A percentile compares a stretch with the other conserved stretches of the same genome.
phyloP scores from a whole-genome alignment of 2,888 invertebrate genomes.

The Agrochola lota region DNA sequence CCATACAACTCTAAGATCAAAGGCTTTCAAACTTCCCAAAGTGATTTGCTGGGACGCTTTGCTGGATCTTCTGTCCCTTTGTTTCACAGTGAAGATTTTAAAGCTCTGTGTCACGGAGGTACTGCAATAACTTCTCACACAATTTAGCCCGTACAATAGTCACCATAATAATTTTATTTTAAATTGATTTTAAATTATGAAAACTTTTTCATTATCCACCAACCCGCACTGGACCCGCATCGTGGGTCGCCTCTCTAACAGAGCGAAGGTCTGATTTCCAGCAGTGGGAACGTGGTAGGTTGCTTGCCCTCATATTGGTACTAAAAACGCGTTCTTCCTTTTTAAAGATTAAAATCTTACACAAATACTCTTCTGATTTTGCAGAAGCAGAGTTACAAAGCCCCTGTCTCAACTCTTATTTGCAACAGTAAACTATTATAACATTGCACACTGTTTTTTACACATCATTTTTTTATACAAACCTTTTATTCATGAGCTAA shows the following conservation, averaged over 20 bases:
- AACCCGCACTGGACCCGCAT: too few relatives aligned
- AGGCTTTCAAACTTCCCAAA: conserved; percentile 34
- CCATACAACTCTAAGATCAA: conserved; percentile 40
- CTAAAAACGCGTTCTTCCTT: background rate
- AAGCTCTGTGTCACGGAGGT: background rate
- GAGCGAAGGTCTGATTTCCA: too few relatives aligned
- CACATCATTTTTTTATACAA: too few relatives aligned
- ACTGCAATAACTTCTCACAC: background rate
- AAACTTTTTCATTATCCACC: too few relatives aligned
- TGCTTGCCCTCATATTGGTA: background rate
- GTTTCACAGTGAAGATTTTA: conserved; percentile 38
- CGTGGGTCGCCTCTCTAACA: too few relatives aligned
- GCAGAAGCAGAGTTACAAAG: background rate
- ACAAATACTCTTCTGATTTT: background rate
- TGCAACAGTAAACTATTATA: background rate
- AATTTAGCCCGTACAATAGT: background rate
- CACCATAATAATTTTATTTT: background rate
- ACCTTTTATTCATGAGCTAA: too few relatives aligned
- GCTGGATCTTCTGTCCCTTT: conserved; percentile 16
- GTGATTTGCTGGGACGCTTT: conserved; percentile 19
- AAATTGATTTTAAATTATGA: too few relatives aligned
- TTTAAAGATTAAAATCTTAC: background rate
- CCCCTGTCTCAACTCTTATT: background rate
- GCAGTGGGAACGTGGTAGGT: too few relatives aligned
- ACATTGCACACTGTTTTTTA: background rate